Evolutionary conservation across 2,888 invertebrate species (phyloP), one percentile per base, ranked within the genome.

Genomic region (Salticus scenicus): DNA sequence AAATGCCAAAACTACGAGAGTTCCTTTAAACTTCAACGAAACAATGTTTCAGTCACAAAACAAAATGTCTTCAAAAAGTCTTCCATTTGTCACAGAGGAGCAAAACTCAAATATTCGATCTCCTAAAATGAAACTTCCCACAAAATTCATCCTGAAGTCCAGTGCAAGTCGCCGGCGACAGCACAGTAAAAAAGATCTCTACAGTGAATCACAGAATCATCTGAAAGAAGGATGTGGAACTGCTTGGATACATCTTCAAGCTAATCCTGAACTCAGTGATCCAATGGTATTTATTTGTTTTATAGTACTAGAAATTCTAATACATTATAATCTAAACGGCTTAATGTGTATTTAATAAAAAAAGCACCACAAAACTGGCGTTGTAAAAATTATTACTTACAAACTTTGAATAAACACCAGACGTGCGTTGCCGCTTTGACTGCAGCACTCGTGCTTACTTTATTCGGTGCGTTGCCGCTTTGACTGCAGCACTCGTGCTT

Each of bases 241-340:
- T 0, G 95, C 95, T 51, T 95, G 95, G 95, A 94, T 95, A 87
- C 95, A 95, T 90, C 94, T 95, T 51, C 95, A 95, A 90, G 93
- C 94, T 88, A 94, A 95, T 90, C 94, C 95, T 87, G 95, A 95
- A 92, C 94, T 95, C 90, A 94, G 94, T 89, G 95, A 95, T 91
- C 95, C 95, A 14, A 95, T 95, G 94, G 95, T 95, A 91, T 37
- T 37, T 37, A 4, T 37, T 37, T 37, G 37, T 37, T 37, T 37
- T 37, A n/a, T n/a, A n/a, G n/a, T n/a, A n/a, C n/a, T n/a, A n/a
- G n/a, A n/a, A n/a, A n/a, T n/a, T n/a, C n/a, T n/a, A n/a, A n/a
- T n/a, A n/a, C n/a, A n/a, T n/a, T n/a, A n/a, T n/a, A n/a, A n/a
- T n/a, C n/a, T n/a, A n/a, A n/a, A n/a, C n/a, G n/a, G n/a, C n/a